These are phyloP conservation scores for Cygnus atratus DNA, from an alignment of 2,113 vertebrate genomes.

Conservation along the genomic window DNA sequence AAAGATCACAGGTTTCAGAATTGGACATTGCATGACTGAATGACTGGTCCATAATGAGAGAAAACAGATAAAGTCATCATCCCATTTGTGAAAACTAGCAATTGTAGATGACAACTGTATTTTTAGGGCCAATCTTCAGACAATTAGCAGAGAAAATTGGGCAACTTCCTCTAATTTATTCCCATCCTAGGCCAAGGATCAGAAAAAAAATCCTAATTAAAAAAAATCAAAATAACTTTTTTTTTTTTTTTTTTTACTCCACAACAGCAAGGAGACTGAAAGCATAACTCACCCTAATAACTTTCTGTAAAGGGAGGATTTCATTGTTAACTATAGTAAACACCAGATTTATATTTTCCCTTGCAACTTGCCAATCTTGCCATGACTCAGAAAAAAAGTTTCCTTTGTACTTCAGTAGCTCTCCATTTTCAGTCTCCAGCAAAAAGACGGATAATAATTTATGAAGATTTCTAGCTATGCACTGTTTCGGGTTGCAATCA, in stretches of 20 bases:
- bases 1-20: not conserved
- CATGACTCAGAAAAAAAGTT: not conserved
- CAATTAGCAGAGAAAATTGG: not conserved
- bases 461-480: not conserved
- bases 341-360: constrained; percentile 4
- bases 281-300: not conserved
- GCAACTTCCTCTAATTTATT: not conserved
- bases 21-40: not conserved
- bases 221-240: not conserved
- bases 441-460: not conserved
- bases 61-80: not conserved
- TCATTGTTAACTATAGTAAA: constrained; percentile 3
- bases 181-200: not conserved
- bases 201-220: not conserved
- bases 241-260: not conserved
- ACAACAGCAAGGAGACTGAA: not conserved
- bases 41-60: not conserved
- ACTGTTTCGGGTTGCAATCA: not conserved
- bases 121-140: not conserved
- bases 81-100: not conserved
- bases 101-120: not conserved
- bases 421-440: not conserved
- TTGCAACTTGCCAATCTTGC: not conserved
- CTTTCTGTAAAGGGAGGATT: not conserved
- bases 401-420: constrained; percentile 9